These are phyloP conservation scores for Harpalus rubripes DNA, from an alignment of 2,888 invertebrate genomes.

Conservation along the genomic window DNA sequence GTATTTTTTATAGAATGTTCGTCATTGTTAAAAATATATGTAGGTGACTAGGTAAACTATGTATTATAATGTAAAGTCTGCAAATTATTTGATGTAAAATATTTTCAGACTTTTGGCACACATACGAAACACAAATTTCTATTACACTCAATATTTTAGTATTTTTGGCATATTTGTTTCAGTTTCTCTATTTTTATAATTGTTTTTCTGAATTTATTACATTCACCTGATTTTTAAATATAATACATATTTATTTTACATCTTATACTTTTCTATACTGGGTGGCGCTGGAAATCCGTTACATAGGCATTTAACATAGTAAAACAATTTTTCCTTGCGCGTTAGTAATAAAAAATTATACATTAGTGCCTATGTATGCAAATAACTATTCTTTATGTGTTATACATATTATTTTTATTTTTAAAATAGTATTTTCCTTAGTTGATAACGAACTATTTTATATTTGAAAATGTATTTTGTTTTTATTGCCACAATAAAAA, in stretches of 20 bases:
- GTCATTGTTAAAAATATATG: neutral
- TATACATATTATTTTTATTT: too few relatives aligned
- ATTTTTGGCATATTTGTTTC: constrained; percentile 19
- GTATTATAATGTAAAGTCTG: neutral
- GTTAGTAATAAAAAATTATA: too few relatives aligned
- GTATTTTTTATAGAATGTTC: too few relatives aligned
- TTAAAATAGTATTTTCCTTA: too few relatives aligned
- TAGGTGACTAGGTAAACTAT: constrained; percentile 9
- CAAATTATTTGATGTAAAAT: neutral
- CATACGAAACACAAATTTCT: neutral
- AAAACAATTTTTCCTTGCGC: too few relatives aligned
- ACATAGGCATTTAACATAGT: too few relatives aligned
- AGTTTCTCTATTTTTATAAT: constrained; percentile 3
- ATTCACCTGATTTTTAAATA: neutral
- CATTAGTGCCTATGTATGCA: too few relatives aligned
- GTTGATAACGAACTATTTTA: too few relatives aligned
- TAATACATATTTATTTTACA: neutral
- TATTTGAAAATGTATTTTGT: neutral
- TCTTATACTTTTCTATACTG: neutral
- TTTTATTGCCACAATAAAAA: neutral
- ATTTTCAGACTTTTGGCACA: constrained; percentile 24
- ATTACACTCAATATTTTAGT: constrained; percentile 13
- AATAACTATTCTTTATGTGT: too few relatives aligned
- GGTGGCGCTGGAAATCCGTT: too few relatives aligned
- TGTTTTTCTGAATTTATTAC: constrained; percentile 5